Conservation (phyloP, 2,113 vertebrate species). For the Balaenoptera acutorostrata region DNA sequence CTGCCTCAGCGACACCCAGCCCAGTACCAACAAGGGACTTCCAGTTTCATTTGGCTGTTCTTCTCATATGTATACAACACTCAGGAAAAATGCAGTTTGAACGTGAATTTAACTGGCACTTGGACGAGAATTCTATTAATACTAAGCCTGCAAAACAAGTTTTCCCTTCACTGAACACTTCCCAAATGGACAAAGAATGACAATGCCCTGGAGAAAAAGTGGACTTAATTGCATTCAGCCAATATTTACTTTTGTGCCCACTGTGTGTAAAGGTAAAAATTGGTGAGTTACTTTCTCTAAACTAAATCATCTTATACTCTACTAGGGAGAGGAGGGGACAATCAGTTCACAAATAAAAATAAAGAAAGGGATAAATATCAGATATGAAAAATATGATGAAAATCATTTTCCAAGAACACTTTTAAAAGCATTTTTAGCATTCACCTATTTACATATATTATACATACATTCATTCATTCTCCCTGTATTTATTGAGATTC, state of each 20-base stretch:
- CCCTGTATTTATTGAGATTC: not conserved
- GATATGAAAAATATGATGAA: not conserved
- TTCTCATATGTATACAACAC: rapidly evolving
- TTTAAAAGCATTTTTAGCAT: not conserved
- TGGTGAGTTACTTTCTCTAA: not conserved
- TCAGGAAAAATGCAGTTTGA: not conserved
- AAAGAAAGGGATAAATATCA: not conserved
- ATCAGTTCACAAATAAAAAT: not conserved
- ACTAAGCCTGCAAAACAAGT: not conserved
- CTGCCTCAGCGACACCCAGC: not conserved
- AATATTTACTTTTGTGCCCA: not conserved
- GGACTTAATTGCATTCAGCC: not conserved
- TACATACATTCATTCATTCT: no score
- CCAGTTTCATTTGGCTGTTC: rapidly evolving
- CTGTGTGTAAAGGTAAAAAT: not conserved
- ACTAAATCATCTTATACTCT: not conserved
- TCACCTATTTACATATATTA: not conserved
- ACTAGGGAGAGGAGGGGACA: rapidly evolving
- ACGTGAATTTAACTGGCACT: not conserved
- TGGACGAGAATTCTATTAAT: not conserved
- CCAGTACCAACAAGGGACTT: not conserved
- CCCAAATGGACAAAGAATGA: not conserved
- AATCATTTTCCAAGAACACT: not conserved
- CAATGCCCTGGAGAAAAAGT: not conserved
- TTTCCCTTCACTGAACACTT: not conserved